A percentile compares a stretch with the other conserved stretches of the same genome.
These are phyloP conservation scores for Lepidurus apus DNA, from an alignment of 1,140 invertebrate species.

Conservation along the genomic window DNA sequence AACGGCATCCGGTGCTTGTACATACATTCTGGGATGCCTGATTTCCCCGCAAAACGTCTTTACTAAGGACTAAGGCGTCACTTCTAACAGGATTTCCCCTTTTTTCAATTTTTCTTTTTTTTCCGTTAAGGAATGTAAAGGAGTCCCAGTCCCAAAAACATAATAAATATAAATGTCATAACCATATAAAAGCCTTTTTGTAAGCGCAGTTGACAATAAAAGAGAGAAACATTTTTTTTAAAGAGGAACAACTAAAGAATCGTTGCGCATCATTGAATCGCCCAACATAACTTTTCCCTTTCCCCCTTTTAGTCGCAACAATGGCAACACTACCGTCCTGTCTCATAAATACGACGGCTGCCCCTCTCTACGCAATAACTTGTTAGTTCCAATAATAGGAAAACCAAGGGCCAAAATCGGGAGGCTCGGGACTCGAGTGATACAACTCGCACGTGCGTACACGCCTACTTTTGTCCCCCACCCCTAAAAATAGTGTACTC, in stretches of 20 bases:
- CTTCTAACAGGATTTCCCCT: background rate
- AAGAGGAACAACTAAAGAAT: background rate
- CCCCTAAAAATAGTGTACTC: background rate
- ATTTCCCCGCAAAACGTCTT: background rate
- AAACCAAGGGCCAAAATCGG: background rate
- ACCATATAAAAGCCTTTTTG: too few relatives aligned
- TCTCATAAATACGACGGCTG: background rate
- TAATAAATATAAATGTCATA: too few relatives aligned
- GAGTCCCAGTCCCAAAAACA: background rate
- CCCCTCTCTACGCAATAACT: background rate
- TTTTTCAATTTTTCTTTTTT: background rate
- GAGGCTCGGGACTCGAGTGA: background rate
- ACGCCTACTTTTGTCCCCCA: background rate
- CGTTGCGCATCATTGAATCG: background rate
- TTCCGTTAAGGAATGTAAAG: background rate
- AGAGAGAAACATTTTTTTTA: background rate
- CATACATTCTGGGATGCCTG: background rate
- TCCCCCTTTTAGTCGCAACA: background rate
- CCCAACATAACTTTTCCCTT: background rate
- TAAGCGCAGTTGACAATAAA: background rate
- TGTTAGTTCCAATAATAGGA: background rate
- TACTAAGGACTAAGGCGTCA: background rate
- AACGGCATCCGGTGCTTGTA: conserved; percentile 18
- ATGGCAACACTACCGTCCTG: background rate
- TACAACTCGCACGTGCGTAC: background rate